Evolutionary conservation across 2,113 vertebrate species (phyloP).

Genomic region (Ardeotis arabs): DNA sequence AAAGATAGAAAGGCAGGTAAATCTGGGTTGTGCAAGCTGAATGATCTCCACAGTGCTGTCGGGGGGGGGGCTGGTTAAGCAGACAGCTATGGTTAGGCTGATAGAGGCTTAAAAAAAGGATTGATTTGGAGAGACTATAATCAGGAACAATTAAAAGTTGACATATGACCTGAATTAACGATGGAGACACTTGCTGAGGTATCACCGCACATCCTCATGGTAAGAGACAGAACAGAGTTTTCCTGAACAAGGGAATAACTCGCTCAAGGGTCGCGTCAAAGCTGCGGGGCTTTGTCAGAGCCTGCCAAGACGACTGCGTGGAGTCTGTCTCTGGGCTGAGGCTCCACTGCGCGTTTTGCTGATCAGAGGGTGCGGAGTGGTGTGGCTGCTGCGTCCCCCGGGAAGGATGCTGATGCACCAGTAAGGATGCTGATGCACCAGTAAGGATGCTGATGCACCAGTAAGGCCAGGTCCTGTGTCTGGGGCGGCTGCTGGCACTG

Average conservation of each 20-base stretch:
- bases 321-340: not conserved
- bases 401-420: too few species aligned
- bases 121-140: not conserved
- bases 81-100: not conserved
- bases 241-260: not conserved
- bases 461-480: not conserved
- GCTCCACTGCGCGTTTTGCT: not conserved
- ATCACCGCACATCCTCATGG: not conserved
- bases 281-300: not conserved
- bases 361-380: fast-evolving
- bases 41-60: not conserved
- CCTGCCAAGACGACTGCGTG: fast-evolving
- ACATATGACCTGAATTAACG: not conserved
- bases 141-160: not conserved
- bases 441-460: too few species aligned
- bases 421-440: too few species aligned
- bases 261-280: not conserved
- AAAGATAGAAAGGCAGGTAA: not conserved
- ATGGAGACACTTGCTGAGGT: not conserved
- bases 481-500: fast-evolving
- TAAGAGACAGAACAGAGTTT: not conserved
- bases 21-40: too few species aligned
- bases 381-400: fast-evolving
- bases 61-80: not conserved
- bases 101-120: not conserved